Conservation (phyloP, 2,888 invertebrate genomes). For the Entomobrya proxima region DNA sequence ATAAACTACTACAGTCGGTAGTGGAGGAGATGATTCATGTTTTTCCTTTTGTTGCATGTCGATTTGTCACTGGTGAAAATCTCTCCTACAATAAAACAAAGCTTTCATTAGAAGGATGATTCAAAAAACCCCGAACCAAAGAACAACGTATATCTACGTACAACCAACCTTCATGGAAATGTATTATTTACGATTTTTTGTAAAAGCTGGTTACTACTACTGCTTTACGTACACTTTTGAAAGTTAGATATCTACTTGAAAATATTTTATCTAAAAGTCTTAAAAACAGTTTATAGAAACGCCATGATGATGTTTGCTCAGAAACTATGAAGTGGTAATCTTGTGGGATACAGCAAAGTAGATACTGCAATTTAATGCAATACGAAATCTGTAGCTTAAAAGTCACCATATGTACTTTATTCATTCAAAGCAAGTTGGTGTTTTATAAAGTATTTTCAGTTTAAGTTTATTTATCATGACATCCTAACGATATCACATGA, state of each 20-base stretch:
- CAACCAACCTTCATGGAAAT: background rate
- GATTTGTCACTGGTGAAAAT: background rate
- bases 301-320: too few relatives aligned
- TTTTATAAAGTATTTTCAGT: too few relatives aligned
- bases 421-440: background rate
- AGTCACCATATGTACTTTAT: too few relatives aligned
- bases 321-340: too few relatives aligned
- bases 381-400: too few relatives aligned
- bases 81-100: background rate
- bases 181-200: background rate
- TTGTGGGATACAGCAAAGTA: too few relatives aligned
- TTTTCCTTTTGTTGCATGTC: conserved; percentile 39
- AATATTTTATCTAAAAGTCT: too few relatives aligned
- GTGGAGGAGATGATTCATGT: background rate
- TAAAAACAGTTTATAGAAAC: too few relatives aligned
- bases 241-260: too few relatives aligned
- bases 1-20: background rate
- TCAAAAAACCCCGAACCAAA: too few relatives aligned
- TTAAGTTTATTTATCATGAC: background rate
- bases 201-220: background rate
- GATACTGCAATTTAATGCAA: too few relatives aligned
- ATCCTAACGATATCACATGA: background rate
- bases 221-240: background rate
- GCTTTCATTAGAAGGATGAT: background rate
- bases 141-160: background rate